Evolutionary conservation across 37 sponge, comb jelly and placozoan genomes (phyloP).

Genomic region (Hexactinellida sp.): DNA sequence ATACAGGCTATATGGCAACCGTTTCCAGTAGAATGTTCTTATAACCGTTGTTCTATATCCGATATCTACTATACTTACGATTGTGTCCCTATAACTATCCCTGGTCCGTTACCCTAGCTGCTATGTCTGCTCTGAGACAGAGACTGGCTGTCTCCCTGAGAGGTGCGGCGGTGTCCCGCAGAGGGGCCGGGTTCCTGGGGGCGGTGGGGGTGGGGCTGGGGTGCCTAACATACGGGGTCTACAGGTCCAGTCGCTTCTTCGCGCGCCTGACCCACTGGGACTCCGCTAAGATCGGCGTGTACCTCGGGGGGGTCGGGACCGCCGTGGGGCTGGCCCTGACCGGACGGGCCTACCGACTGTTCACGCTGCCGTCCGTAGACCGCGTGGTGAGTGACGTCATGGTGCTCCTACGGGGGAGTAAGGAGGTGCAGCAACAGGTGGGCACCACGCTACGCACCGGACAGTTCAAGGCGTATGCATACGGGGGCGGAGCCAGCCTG

Average conservation of each 20-base stretch:
- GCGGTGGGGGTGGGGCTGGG: neutral
- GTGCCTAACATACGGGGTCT: neutral
- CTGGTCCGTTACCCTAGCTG: too few relatives aligned
- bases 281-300: slow-evolving; percentile 1
- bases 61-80: too few relatives aligned
- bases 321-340: neutral
- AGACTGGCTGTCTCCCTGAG: neutral
- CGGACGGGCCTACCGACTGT: neutral
- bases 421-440: slow-evolving; percentile 23
- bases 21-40: neutral
- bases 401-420: slow-evolving; percentile 30
- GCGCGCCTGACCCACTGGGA: slow-evolving; percentile 4
- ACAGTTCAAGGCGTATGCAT: slow-evolving; percentile 36
- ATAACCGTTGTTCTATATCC: neutral
- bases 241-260: neutral
- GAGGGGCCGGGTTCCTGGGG: slow-evolving; percentile 4
- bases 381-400: slow-evolving; percentile 17
- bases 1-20: neutral
- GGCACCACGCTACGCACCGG: slow-evolving; percentile 24
- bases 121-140: neutral
- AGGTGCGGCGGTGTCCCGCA: neutral
- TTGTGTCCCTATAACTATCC: too few relatives aligned
- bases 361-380: slow-evolving; percentile 20
- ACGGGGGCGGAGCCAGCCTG: slow-evolving; percentile 25
- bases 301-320: neutral